Evolutionary conservation across 2,888 invertebrate genomes (phyloP).

Genomic region (Mesochorus sp.): DNA sequence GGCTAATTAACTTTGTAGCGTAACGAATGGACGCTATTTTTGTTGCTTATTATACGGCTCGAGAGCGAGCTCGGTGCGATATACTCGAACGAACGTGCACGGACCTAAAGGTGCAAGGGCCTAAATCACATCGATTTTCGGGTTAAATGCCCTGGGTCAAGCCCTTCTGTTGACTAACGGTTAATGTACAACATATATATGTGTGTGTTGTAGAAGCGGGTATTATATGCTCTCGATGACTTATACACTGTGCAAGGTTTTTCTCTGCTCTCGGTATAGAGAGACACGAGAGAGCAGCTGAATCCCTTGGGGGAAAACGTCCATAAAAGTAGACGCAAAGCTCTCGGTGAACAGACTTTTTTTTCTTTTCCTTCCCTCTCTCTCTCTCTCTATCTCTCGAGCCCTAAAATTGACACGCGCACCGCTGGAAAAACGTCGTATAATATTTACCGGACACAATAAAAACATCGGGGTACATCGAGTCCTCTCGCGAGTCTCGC

Average conservation of each 20-base stretch:
- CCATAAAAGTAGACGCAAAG: slow-evolving; percentile 24
- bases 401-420: slow-evolving; percentile 13
- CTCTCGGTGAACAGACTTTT: slow-evolving; percentile 5
- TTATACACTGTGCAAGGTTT: neutral
- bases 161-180: neutral
- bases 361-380: slow-evolving; percentile 18
- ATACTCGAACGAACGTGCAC: slow-evolving; percentile 6
- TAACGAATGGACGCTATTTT: slow-evolving; percentile 37
- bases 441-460: slow-evolving; percentile 34
- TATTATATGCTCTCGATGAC: slow-evolving; percentile 15
- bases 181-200: neutral
- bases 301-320: neutral
- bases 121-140: neutral
- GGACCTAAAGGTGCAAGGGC: neutral
- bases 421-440: slow-evolving; percentile 8
- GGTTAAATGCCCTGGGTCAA: neutral
- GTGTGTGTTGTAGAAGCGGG: no score
- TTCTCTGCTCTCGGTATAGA: neutral
- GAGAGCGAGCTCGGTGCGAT: neutral
- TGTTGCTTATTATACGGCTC: slow-evolving; percentile 37
- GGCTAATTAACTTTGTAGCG: slow-evolving; percentile 60
- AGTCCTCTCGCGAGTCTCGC: slow-evolving; percentile 54
- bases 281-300: slow-evolving; percentile 4
- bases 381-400: neutral
- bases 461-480: slow-evolving; percentile 46